A percentile compares a stretch with the other conserved stretches of the same genome.
Evolutionary conservation across 2,888 invertebrate species (phyloP).

Genomic region (Unio delphinus): DNA sequence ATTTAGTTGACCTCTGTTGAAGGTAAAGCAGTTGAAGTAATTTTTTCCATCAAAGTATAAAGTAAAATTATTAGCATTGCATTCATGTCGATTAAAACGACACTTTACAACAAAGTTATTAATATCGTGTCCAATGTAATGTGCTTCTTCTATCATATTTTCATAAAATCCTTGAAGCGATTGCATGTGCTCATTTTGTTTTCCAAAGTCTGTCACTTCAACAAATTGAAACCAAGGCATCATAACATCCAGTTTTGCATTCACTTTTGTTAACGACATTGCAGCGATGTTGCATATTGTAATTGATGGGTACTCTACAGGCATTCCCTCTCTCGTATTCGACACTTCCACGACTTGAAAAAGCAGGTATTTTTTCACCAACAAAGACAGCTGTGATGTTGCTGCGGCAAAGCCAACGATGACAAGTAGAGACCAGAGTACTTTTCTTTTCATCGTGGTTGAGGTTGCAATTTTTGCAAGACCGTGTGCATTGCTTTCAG

Average conservation of each 20-base stretch:
- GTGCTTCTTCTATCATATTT: constrained; percentile 58
- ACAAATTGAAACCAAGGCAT: constrained; percentile 50
- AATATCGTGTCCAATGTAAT: constrained; percentile 54
- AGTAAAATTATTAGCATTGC: constrained; percentile 55
- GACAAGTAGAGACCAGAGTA: constrained; percentile 62
- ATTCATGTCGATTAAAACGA: constrained; percentile 54
- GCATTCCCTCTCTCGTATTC: constrained; percentile 63
- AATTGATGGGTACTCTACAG: constrained; percentile 63
- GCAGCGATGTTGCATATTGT: constrained; percentile 66
- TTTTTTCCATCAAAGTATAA: constrained; percentile 60
- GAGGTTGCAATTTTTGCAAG: constrained; percentile 62
- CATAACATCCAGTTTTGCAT: constrained; percentile 34
- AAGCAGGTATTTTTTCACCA: constrained; percentile 59
- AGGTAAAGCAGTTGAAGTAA: constrained; percentile 67
- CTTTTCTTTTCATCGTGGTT: constrained; percentile 54
- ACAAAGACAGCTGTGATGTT: constrained; percentile 60
- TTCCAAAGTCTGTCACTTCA: constrained; percentile 40
- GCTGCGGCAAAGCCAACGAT: constrained; percentile 65
- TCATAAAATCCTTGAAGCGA: constrained; percentile 63
- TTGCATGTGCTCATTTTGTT: constrained; percentile 44
- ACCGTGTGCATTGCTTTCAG: constrained; percentile 64
- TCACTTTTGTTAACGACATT: constrained; percentile 56
- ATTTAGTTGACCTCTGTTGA: constrained; percentile 53
- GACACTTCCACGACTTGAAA: constrained; percentile 63
- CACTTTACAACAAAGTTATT: constrained; percentile 61